Base-by-base conservation (phyloP, 2,888 invertebrate genomes). In the Entomobrya proxima region DNA sequence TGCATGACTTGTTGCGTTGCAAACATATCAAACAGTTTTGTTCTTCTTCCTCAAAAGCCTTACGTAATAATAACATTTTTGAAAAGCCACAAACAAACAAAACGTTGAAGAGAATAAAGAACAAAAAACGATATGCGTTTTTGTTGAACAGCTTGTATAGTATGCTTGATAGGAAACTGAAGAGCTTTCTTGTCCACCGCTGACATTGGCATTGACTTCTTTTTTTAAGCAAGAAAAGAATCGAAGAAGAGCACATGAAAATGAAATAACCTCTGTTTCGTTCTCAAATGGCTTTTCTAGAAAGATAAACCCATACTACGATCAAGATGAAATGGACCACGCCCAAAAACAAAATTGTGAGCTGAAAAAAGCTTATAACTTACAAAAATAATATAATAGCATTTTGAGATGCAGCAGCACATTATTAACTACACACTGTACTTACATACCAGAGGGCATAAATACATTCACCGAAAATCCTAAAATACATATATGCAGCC, bases 141-240 rank as follows among this genome's bases (percentile, higher is more conserved):
- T 47, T 55, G 55, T 55, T 24, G 2, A 55, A 55, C 24, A 55
- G 24, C 7, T 40, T 40, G 7, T 40, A 5, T 27, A 55, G 5
- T 3, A 7, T n/a, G 11, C 15, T 18, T 47, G 13, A 32, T 11
- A 30, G 2, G 30, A 2, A 47, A n/a, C n/a, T n/a, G n/a, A 30
- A 67, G n/a, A 21, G 15, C 58, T 64, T 30, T 78, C 21, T 40
- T 13, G 37, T 24, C 40, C 40, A 18, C 74, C 35, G 24, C 61
- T 83, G 83, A 83, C 83, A 83, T 83, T 83, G 83, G 67, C 76
- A 83, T 76, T 83, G 76, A 83, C 76, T 81, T 21, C n/a, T n/a
- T 76, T 40, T 82, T 47, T 61, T 35, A 40, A 74, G 50, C 30
- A 5, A 76, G 55, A 55, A 47, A 76, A 3, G 6, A 9, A 55